A percentile compares a stretch with the other conserved stretches of the same genome.
Evolutionary conservation across 2,113 vertebrate genomes (phyloP).

Genomic region (Lampris incognitus): DNA sequence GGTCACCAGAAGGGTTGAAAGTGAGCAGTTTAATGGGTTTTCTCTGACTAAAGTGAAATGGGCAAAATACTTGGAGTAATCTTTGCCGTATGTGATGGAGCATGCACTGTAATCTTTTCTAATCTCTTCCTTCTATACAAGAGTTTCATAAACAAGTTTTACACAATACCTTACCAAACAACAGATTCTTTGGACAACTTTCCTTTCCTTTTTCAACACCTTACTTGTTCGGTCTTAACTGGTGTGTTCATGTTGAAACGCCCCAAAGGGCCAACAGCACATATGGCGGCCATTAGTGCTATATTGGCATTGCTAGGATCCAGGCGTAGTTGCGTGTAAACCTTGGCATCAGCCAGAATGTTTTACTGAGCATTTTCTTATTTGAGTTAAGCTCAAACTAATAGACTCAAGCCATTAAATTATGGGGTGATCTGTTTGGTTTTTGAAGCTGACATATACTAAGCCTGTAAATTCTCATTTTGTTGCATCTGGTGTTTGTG

Average conservation of each 20-base stretch:
- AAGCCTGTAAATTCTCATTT: neutral
- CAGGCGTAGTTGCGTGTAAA: constrained; percentile 24
- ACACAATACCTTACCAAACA: constrained; percentile 26
- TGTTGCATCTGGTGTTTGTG: neutral
- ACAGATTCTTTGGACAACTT: constrained; percentile 23
- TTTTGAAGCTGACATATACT: neutral
- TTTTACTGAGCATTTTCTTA: constrained; percentile 15
- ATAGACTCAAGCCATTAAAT: constrained; percentile 13
- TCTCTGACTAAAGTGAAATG: constrained; percentile 29
- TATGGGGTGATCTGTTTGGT: neutral
- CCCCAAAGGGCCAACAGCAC: constrained; percentile 13
- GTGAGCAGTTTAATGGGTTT: constrained; percentile 53
- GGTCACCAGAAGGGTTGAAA: constrained; percentile 58
- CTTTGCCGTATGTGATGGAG: constrained; percentile 46
- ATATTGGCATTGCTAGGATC: constrained; percentile 24
- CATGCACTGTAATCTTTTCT: constrained; percentile 2
- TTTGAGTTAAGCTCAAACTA: constrained; percentile 15
- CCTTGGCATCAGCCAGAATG: neutral
- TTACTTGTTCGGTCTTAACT: constrained; percentile 22
- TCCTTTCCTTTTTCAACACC: constrained; percentile 39
- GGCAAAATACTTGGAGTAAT: constrained; percentile 39
- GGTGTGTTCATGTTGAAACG: neutral
- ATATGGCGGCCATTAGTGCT: constrained; percentile 33
- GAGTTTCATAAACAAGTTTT: constrained; percentile 35
- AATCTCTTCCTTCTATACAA: neutral